Conservation (phyloP, 2,888 invertebrate species). For the Terebella lapidaria region DNA sequence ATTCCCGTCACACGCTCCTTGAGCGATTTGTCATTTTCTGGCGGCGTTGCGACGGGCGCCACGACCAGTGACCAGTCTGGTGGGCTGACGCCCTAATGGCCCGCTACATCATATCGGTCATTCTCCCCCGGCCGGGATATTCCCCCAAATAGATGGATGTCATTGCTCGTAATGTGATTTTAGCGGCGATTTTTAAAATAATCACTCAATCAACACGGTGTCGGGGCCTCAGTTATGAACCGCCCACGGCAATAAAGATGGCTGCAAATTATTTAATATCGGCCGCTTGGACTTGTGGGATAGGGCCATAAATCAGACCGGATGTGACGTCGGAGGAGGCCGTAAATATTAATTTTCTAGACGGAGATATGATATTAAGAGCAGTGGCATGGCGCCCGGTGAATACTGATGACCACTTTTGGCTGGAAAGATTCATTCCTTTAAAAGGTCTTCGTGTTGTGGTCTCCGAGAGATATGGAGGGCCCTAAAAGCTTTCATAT, state of each 20-base stretch:
- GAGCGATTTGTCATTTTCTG: no score
- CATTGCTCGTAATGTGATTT: background rate
- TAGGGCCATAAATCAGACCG: background rate
- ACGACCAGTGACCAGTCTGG: no score
- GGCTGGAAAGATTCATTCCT: background rate
- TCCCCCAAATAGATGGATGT: background rate
- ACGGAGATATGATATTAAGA: background rate
- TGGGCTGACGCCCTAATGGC: background rate
- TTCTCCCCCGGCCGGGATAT: background rate
- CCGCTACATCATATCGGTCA: background rate
- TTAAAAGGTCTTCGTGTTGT: no score
- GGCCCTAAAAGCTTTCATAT: no score
- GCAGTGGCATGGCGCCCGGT: background rate
- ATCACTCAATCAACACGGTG: background rate
- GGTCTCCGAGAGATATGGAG: no score
- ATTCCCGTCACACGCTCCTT: no score
- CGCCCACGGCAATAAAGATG: background rate
- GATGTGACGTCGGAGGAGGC: background rate
- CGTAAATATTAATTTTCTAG: background rate
- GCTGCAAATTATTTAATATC: background rate
- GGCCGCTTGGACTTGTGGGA: background rate
- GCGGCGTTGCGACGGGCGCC: no score
- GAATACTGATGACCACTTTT: background rate
- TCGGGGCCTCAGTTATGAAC: background rate
- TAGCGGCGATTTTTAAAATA: background rate